Evolutionary conservation across 2,888 invertebrate genomes (phyloP).

Genomic region (Lasioglossum marginatum): DNA sequence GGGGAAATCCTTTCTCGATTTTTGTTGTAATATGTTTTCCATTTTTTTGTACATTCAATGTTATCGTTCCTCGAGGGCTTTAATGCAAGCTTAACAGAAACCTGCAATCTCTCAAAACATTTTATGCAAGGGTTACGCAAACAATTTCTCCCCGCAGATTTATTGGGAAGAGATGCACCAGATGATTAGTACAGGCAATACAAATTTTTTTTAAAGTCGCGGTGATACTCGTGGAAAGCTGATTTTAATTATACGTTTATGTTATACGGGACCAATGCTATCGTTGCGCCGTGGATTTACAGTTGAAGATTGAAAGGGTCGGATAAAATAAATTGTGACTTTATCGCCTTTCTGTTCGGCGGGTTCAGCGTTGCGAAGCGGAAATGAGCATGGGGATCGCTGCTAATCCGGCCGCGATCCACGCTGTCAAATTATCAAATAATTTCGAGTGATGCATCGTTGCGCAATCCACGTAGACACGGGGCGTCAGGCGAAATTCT

Average conservation of each 20-base stretch:
- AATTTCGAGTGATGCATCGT: background rate
- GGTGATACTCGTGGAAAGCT: background rate
- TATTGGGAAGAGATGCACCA: background rate
- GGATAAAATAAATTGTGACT: slow-evolving; percentile 27
- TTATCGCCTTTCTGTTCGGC: slow-evolving; percentile 13
- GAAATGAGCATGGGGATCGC: background rate
- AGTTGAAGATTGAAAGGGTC: background rate
- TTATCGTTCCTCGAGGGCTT: background rate
- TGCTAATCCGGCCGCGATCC: background rate
- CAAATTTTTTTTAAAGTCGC: background rate
- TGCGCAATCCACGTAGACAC: background rate
- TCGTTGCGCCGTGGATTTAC: slow-evolving; percentile 7
- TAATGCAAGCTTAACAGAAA: background rate
- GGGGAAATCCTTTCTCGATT: background rate
- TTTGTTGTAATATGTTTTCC: background rate
- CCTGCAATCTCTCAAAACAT: background rate
- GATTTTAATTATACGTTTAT: background rate
- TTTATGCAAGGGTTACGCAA: background rate
- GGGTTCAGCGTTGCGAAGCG: background rate
- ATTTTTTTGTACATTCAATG: background rate
- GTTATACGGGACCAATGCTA: background rate
- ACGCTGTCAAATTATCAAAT: slow-evolving; percentile 33
- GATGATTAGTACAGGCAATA: background rate
- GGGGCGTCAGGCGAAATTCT: background rate
- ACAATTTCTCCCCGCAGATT: background rate